phyloP scores from a whole-genome alignment of 1,140 invertebrate species.

The Zelostemma sp. region DNA sequence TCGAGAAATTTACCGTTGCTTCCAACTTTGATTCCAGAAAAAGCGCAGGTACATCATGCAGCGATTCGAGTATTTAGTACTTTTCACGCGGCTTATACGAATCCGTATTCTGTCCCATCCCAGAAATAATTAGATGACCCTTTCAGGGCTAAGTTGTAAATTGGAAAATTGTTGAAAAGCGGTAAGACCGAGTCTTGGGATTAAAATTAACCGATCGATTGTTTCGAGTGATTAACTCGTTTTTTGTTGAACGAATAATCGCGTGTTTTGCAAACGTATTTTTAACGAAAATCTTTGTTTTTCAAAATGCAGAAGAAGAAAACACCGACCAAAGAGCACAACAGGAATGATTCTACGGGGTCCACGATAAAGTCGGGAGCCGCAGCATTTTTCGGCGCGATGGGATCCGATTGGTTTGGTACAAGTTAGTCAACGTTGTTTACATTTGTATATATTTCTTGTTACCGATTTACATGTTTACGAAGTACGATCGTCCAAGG shows the following conservation, averaged over 20 bases:
- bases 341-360: conserved; percentile 61
- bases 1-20: conserved; percentile 66
- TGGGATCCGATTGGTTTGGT: conserved; percentile 83
- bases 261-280: too few species aligned
- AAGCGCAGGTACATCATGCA: conserved; percentile 33
- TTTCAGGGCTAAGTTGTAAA: too few species aligned
- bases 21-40: conserved; percentile 52
- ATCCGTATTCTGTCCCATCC: too few species aligned
- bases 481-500: neutral
- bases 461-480: conserved; percentile 12
- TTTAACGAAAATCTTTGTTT: conserved; percentile 13
- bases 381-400: conserved; percentile 82
- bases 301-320: conserved; percentile 57
- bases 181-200: too few species aligned
- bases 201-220: neutral
- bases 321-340: conserved; percentile 53
- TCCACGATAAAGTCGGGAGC: conserved; percentile 76
- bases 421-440: conserved; percentile 52
- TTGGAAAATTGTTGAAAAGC: too few species aligned
- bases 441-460: conserved; percentile 19
- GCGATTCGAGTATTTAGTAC: neutral
- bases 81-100: neutral
- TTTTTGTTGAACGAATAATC: too few species aligned
- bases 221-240: neutral
- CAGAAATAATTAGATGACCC: too few species aligned